phyloP scores from a whole-genome alignment of 2,797 vertebrate genomes.

The Acanthurus lineatus region DNA sequence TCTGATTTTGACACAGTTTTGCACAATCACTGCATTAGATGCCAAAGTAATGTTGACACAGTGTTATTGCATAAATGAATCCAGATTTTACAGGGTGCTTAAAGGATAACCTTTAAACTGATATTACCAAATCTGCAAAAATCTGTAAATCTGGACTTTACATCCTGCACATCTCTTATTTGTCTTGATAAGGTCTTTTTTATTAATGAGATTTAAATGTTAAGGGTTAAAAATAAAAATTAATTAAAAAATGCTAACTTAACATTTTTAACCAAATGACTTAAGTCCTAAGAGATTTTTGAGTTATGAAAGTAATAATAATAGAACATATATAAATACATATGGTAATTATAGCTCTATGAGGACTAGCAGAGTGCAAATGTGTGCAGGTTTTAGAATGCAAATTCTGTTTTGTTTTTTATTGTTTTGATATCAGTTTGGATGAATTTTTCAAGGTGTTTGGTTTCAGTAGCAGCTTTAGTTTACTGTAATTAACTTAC shows the following conservation, averaged over 20 bases:
- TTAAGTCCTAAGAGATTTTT: too few species aligned
- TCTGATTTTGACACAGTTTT: constrained; percentile 30
- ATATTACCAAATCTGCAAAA: neutral
- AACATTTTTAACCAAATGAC: too few species aligned
- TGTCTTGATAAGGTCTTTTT: neutral
- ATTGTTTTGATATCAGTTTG: neutral
- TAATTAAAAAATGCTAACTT: neutral
- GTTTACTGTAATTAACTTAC: neutral
- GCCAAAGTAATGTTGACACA: constrained; percentile 61
- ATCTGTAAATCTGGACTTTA: constrained; percentile 19
- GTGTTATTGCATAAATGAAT: constrained; percentile 19
- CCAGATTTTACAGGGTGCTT: constrained; percentile 27
- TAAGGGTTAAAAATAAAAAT: neutral
- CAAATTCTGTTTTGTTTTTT: neutral
- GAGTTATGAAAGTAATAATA: too few species aligned
- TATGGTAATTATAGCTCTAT: neutral
- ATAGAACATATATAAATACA: too few species aligned
- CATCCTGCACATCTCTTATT: neutral
- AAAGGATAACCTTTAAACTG: constrained; percentile 34
- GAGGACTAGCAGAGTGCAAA: neutral
- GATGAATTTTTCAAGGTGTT: neutral
- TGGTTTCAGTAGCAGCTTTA: neutral
- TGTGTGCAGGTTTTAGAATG: neutral
- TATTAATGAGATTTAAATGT: neutral
- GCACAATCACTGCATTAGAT: constrained; percentile 41